Conservation (phyloP, 2,888 invertebrate genomes). For the Agrotis segetum region DNA sequence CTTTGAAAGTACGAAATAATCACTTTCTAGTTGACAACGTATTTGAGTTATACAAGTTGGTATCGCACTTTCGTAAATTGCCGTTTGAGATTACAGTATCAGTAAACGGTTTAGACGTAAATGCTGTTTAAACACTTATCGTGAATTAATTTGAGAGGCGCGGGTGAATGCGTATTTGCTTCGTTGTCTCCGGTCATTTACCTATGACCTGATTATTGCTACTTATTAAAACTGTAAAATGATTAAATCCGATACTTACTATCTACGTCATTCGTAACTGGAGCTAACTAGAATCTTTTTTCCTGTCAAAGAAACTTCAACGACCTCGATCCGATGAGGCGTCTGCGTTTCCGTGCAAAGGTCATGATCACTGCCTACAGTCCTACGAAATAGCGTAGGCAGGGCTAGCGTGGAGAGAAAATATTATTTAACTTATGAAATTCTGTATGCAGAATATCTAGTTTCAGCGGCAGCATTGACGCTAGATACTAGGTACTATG, state of each 20-base stretch:
- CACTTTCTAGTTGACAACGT: conserved; percentile 64
- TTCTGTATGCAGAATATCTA: not conserved
- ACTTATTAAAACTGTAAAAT: conserved; percentile 16
- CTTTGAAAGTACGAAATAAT: conserved; percentile 66
- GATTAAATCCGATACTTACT: not conserved
- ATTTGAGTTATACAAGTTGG: conserved; percentile 51
- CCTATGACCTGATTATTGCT: conserved; percentile 16
- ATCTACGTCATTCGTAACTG: conserved; percentile 11
- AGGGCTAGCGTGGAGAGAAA: not conserved
- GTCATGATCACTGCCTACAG: conserved; percentile 39
- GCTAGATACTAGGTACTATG: too few relatives aligned
- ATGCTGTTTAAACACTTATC: conserved; percentile 34
- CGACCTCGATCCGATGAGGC: conserved; percentile 37
- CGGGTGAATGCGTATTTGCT: conserved; percentile 7
- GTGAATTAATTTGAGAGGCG: conserved; percentile 25
- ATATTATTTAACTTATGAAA: conserved; percentile 7
- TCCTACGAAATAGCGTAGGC: conserved; percentile 19
- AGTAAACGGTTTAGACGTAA: conserved; percentile 42
- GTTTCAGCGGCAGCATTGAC: too few relatives aligned
- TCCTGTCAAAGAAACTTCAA: conserved; percentile 21
- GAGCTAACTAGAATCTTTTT: not conserved
- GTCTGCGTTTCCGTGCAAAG: conserved; percentile 27
- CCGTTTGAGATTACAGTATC: conserved; percentile 49
- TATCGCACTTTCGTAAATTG: conserved; percentile 54
- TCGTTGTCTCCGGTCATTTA: conserved; percentile 22